Base-by-base conservation (phyloP, 2,113 vertebrate species). In the Paratilapia polleni region DNA sequence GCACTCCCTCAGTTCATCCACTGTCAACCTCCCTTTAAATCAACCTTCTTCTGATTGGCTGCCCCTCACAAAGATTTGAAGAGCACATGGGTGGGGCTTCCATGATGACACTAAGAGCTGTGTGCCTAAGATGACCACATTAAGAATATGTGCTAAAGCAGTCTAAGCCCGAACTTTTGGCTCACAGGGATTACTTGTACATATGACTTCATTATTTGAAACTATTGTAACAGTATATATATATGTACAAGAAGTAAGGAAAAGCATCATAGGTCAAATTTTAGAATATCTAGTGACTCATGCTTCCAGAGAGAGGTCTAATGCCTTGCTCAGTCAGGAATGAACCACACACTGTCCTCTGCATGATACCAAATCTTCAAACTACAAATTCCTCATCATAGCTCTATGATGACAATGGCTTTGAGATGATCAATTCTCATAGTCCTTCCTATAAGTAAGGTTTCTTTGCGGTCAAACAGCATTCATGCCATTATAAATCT, bases 371-470 rank as follows among this genome's bases (percentile, higher is more conserved):
- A 8, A 73, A 12, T 20, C 9, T 9, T 76, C 79, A 49, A 19
- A 41, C 47, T 24, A 78, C 66, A 89, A 90, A 90, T 89, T 88
- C 59, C 63, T 38, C 22, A 59, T 80, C 68, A 78, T 43, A 58
- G 56, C 77, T 41, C 6, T 20, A 61, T 41, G 28, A 52, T 88
- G 81, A 85, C 62, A 79, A 54, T 81, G 41, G 70, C 85, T 84
- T 77, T 77, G 31, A 20, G 70, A 60, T 8, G 38, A 85, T 86
- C 3, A 73, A 77, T 82, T 73, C 0, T n/a, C 54, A 54, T 11
- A 73, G 47, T 34, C 17, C 31, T 19, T 73, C 68, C 47, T 24
- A 14, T 26, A 52, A 14, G 49, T 26, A 52, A 52, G 24, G 3
- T 52, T 52, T 4, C 12, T 73, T 49, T 52, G 28, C 26, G 38